phyloP scores from a whole-genome alignment of 2,888 invertebrate genomes.

The Clostera curtula region DNA sequence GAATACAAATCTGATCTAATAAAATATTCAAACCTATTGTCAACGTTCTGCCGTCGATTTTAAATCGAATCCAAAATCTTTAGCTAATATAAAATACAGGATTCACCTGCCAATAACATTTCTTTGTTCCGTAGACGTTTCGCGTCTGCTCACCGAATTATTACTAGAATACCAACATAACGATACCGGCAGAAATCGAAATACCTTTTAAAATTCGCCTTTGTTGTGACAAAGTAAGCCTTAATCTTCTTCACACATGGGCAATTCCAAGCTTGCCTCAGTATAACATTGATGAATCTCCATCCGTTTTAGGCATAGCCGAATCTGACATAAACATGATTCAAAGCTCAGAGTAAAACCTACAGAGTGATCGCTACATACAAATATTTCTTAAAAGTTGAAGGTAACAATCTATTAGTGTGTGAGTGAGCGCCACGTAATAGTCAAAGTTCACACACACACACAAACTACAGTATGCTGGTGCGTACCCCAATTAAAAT shows the following conservation, averaged over 20 bases:
- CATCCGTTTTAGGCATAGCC: conserved; percentile 54
- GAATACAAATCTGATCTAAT: conserved; percentile 9
- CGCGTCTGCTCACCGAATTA: conserved; percentile 61
- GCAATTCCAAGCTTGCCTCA: conserved; percentile 22
- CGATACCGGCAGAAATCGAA: conserved; percentile 4
- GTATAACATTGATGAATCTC: conserved; percentile 61
- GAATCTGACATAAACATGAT: conserved; percentile 59
- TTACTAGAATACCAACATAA: conserved; percentile 28
- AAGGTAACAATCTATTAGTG: too few species aligned
- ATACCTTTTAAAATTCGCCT: conserved; percentile 9
- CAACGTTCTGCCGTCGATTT: conserved; percentile 28
- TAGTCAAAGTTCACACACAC: too few species aligned
- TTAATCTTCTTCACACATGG: conserved; percentile 1
- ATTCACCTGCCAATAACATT: conserved; percentile 64
- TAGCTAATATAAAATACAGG: conserved; percentile 53
- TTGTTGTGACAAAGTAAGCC: conserved; percentile 3
- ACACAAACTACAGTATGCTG: too few species aligned
- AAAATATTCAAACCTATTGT: conserved; percentile 21
- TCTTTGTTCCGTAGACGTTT: conserved; percentile 53
- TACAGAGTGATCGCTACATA: too few species aligned
- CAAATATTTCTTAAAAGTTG: too few species aligned
- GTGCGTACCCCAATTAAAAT: too few species aligned
- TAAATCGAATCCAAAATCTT: conserved; percentile 39
- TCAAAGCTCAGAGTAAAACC: too few species aligned
- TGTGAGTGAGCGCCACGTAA: too few species aligned